These are phyloP conservation scores for Calosoma granatense DNA, from an alignment of 1,140 invertebrate species.

Conservation along the genomic window DNA sequence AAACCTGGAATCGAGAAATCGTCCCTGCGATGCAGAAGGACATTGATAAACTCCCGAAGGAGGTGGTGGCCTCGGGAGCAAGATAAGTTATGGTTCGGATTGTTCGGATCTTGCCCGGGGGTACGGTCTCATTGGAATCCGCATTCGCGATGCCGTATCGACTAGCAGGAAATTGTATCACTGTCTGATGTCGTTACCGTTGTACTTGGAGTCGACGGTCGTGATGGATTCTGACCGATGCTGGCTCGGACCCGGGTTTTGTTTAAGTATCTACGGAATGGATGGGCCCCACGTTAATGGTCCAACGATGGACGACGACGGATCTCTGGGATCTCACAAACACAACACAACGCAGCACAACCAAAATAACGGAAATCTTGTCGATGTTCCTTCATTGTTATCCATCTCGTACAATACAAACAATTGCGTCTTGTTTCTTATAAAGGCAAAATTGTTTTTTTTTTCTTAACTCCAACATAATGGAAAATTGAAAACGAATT, in stretches of 20 bases:
- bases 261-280: background rate
- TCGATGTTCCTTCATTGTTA: no score
- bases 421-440: no score
- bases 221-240: background rate
- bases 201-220: background rate
- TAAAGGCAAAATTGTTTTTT: no score
- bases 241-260: background rate
- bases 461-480: no score
- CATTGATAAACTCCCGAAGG: conserved; percentile 2
- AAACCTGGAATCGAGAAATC: conserved; percentile 3
- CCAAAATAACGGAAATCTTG: no score
- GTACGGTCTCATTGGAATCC: background rate
- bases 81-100: conserved; percentile 6
- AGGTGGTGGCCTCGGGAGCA: background rate
- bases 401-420: no score
- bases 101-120: background rate
- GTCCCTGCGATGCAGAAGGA: background rate
- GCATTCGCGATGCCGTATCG: background rate
- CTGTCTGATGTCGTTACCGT: background rate
- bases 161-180: conserved; percentile 4
- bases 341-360: no score
- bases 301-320: background rate
- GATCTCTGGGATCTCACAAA: no score
- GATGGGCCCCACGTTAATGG: background rate
- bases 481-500: no score